A percentile compares a stretch with the other conserved stretches of the same genome.
phyloP scores from a whole-genome alignment of 2,888 invertebrate genomes.

The Drosophila macrospina region DNA sequence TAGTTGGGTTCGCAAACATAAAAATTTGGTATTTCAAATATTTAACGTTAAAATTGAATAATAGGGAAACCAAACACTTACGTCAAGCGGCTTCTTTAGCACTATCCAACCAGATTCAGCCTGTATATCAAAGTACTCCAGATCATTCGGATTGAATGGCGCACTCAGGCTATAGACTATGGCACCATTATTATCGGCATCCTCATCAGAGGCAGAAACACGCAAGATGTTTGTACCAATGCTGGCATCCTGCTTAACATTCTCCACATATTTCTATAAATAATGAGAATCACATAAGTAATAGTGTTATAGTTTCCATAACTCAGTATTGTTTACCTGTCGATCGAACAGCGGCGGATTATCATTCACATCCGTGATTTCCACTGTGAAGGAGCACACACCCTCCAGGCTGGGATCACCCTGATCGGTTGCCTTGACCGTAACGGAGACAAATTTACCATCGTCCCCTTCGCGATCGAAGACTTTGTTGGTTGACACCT shows the following conservation, averaged over 20 bases:
- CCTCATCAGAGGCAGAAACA: constrained; percentile 98
- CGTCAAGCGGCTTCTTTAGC: constrained; percentile 97
- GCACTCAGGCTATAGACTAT: constrained; percentile 96
- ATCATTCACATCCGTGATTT: constrained; percentile 98
- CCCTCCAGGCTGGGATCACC: constrained; percentile 99
- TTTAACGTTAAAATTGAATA: neutral
- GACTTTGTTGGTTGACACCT: constrained; percentile 97
- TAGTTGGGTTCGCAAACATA: constrained; percentile 70
- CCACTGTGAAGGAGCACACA: constrained; percentile 99
- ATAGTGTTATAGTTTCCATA: too few species aligned
- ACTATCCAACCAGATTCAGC: constrained; percentile 99
- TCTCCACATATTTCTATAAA: constrained; percentile 96
- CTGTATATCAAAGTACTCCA: constrained; percentile 98
- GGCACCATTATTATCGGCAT: constrained; percentile 98
- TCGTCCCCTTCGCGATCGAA: constrained; percentile 99
- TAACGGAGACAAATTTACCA: constrained; percentile 97
- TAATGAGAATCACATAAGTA: too few species aligned
- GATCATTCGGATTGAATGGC: constrained; percentile 93
- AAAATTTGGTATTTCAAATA: constrained; percentile 19
- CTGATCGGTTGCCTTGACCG: constrained; percentile 98
- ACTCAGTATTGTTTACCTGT: too few species aligned
- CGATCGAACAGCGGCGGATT: constrained; percentile 97
- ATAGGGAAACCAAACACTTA: constrained; percentile 89
- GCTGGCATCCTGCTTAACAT: constrained; percentile 98
- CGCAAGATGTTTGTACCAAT: constrained; percentile 97